Conservation (phyloP, 2,113 vertebrate species). For the Lepus europaeus region DNA sequence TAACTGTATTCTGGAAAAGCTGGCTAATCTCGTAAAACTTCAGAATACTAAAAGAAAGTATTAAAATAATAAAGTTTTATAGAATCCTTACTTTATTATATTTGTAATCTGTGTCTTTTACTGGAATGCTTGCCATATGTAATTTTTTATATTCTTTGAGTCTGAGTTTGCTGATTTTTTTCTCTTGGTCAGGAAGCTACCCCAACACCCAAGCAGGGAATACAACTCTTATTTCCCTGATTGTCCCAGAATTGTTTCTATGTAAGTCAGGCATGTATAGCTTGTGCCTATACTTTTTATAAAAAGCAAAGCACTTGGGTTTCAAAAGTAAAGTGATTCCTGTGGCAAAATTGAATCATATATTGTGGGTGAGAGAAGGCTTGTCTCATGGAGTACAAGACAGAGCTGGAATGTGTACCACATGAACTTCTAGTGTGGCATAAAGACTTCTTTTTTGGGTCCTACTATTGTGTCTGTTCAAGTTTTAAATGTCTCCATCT, state of each 20-base stretch:
- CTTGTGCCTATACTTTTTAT: background rate
- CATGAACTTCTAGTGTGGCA: background rate
- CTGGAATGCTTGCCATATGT: constrained; percentile 49
- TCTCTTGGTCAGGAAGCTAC: constrained; percentile 20
- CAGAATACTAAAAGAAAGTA: constrained; percentile 72
- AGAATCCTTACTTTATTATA: constrained; percentile 75
- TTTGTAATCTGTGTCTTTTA: constrained; percentile 57
- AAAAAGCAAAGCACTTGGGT: background rate
- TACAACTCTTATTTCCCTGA: background rate
- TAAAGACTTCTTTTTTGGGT: background rate
- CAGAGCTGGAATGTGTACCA: background rate
- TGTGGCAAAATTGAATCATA: background rate
- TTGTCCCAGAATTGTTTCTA: constrained; percentile 3
- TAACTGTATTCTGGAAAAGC: constrained; percentile 69
- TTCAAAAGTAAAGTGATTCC: background rate
- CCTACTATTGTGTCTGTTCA: background rate
- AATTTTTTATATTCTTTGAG: constrained; percentile 43
- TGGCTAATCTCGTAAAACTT: constrained; percentile 74
- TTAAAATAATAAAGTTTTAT: constrained; percentile 80
- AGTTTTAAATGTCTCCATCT: constrained; percentile 15
- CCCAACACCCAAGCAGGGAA: background rate
- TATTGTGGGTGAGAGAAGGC: background rate
- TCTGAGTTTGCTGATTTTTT: background rate
- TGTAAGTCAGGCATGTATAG: background rate
- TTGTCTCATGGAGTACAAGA: background rate